These are phyloP conservation scores for Nerophis lumbriciformis DNA, from an alignment of 2,113 vertebrate genomes.

Conservation along the genomic window DNA sequence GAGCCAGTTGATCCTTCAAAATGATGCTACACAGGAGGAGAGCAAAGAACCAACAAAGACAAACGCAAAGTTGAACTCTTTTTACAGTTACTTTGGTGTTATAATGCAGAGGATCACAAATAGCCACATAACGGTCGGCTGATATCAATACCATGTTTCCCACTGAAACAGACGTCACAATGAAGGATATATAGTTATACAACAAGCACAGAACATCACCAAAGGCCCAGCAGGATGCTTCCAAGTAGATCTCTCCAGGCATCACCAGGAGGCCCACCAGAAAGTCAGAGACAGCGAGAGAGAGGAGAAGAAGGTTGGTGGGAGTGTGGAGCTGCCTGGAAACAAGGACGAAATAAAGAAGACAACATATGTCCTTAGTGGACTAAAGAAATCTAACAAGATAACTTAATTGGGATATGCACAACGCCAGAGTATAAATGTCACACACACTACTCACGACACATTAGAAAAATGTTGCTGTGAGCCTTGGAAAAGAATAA, in stretches of 20 bases:
- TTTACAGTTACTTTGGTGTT: not conserved
- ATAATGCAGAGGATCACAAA: not conserved
- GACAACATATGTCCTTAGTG: no score
- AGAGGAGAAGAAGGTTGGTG: constrained; percentile 66
- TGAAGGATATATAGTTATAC: constrained; percentile 32
- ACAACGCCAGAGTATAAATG: no score
- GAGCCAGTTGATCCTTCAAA: constrained; percentile 29
- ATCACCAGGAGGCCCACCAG: constrained; percentile 70
- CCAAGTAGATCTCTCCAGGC: constrained; percentile 69
- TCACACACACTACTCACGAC: no score
- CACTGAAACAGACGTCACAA: constrained; percentile 48
- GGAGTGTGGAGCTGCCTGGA: constrained; percentile 59
- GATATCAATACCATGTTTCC: constrained; percentile 53
- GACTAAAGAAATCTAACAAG: no score
- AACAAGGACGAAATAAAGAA: not conserved
- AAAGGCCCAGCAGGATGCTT: constrained; percentile 60
- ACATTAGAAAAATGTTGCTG: no score
- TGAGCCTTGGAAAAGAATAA: no score
- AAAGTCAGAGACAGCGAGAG: constrained; percentile 63
- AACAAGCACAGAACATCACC: constrained; percentile 48
- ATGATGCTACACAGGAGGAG: constrained; percentile 40
- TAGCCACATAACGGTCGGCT: not conserved
- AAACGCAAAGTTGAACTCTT: constrained; percentile 2
- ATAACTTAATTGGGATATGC: no score
- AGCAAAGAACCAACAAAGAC: constrained; percentile 3